Evolutionary conservation across 2,888 invertebrate species (phyloP), one percentile per base, ranked within the genome.

Genomic region (Tanypteryx hageni): DNA sequence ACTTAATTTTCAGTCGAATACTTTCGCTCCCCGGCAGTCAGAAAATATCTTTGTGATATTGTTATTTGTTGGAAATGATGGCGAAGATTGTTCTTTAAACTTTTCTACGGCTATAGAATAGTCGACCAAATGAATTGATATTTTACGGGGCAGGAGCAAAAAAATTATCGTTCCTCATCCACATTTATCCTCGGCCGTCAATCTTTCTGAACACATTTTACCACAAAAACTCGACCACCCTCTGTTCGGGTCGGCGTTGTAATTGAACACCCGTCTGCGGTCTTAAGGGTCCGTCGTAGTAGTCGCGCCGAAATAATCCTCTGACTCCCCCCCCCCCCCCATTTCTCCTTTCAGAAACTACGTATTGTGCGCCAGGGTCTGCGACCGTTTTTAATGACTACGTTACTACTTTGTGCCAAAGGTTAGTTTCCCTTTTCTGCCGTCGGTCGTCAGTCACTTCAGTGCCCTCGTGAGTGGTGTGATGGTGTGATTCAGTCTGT

Each of bases 301-400:
- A 22, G 76, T 27, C 76, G 76, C 76, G 76, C 76, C 76, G 76
- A 76, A 76, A 76, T 76, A 27, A 76, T 76, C 27, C 76, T 14
- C 76, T 22, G 13, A 7, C 76, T 22, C 22, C 27, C 22, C 27
- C 76, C 22, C 22, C 76, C 27, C 22, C 27, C 76, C 22, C 22
- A n/a, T 44, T 44, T 44, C 44, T 76, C 13, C 76, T 76, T 76
- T 76, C 76, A 76, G 22, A n/a, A 22, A 10, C 68, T 44, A 44
- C 5, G 44, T 44, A 44, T 44, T 44, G 44, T 44, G 44, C 44
- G 44, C n/a, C 9, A 68, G 14, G 22, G 22, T 27, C 22, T 76
- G 76, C 27, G 22, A 76, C 76, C 76, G 27, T 76, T 76, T 76
- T 27, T 22, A 27, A 76, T 27, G 76, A 27, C 76, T 27, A 76